These are phyloP conservation scores for Ardeotis arabs DNA, from an alignment of 2,113 vertebrate genomes.

Conservation along the genomic window DNA sequence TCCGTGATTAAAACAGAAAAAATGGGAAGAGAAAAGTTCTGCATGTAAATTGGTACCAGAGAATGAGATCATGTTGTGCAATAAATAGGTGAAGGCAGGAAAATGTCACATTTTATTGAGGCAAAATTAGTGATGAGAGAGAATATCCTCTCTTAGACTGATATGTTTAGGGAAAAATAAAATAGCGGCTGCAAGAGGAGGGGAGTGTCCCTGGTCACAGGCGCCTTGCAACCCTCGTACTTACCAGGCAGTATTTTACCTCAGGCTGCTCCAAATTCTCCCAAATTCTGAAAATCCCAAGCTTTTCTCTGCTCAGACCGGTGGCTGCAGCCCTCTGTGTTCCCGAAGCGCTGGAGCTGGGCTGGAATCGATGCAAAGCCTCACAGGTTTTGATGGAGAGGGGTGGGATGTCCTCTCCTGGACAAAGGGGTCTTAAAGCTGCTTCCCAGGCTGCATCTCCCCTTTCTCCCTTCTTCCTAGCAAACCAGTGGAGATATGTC, in stretches of 20 bases:
- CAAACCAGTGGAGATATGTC: background rate
- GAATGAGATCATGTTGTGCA: background rate
- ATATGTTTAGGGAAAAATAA: background rate
- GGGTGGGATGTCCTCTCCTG: background rate
- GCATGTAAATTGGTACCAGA: background rate
- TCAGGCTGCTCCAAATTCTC: background rate
- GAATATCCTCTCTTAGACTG: background rate
- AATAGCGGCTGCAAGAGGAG: background rate
- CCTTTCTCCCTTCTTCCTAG: background rate
- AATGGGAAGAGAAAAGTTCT: background rate
- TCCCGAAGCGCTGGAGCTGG: fast-evolving
- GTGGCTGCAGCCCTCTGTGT: background rate
- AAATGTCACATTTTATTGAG: constrained; percentile 45
- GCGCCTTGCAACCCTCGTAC: background rate
- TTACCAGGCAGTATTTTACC: background rate
- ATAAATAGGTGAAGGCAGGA: constrained; percentile 25
- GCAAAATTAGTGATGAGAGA: background rate
- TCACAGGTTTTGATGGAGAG: fast-evolving
- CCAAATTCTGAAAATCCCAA: background rate
- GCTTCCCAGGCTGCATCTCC: background rate
- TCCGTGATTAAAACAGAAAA: background rate
- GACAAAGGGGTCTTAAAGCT: background rate
- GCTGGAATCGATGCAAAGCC: fast-evolving
- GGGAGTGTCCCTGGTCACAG: background rate
- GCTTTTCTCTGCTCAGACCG: fast-evolving